Evolutionary conservation across 2,113 vertebrate species (phyloP).

Genomic region (Leiothrix lutea): DNA sequence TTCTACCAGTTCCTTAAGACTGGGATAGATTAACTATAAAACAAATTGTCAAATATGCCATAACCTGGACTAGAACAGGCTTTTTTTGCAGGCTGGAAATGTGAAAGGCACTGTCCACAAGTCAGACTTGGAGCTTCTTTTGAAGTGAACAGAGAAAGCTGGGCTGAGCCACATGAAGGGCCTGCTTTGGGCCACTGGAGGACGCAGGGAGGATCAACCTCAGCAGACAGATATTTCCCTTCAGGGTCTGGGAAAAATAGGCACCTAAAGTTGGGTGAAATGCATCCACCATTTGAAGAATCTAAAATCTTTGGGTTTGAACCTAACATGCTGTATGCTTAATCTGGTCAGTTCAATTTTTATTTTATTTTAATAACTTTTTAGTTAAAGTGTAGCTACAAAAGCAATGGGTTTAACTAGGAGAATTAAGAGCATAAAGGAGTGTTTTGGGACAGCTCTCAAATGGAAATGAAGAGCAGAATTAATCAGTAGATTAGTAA

Average conservation of each 20-base stretch:
- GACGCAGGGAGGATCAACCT: background rate
- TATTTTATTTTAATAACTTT: background rate
- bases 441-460: background rate
- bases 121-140: background rate
- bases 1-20: background rate
- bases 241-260: background rate
- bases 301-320: background rate
- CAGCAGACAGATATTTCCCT: background rate
- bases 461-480: background rate
- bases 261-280: background rate
- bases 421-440: background rate
- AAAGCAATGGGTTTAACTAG: background rate
- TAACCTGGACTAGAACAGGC: background rate
- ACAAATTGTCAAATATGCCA: background rate
- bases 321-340: background rate
- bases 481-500: background rate
- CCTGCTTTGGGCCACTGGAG: background rate
- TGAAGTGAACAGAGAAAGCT: background rate
- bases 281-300: background rate
- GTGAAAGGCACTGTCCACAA: background rate
- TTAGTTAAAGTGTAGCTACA: background rate
- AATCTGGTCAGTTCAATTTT: background rate
- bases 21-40: background rate
- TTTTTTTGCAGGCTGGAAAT: background rate
- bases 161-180: background rate